A percentile compares a stretch with the other conserved stretches of the same genome.
Conservation (phyloP, 1,140 invertebrate genomes). For the Pentalonia nigronervosa region DNA sequence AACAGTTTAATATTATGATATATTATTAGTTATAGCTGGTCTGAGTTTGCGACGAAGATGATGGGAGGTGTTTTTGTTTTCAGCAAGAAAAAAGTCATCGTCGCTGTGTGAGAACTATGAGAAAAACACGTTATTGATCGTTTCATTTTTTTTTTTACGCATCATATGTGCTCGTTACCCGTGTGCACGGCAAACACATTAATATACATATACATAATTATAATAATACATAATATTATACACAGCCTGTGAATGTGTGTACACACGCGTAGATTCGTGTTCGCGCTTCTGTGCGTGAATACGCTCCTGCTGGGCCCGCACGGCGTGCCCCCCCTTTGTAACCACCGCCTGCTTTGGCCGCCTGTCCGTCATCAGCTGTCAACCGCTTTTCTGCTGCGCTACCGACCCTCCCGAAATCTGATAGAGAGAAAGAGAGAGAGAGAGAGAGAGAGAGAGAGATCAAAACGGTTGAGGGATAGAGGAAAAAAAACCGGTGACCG, state of each 20-base stretch:
- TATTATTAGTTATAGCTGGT: background rate
- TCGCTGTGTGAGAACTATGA: constrained; percentile 16
- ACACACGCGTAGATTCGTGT: constrained; percentile 18
- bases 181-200: background rate
- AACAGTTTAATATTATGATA: background rate
- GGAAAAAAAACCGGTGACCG: constrained; percentile 37
- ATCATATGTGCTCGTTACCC: background rate
- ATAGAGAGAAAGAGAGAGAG: background rate
- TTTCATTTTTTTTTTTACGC: background rate
- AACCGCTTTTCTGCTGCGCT: constrained; percentile 23
- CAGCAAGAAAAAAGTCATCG: background rate
- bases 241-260: background rate
- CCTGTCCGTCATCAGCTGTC: constrained; percentile 42
- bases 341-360: background rate
- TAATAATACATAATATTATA: background rate
- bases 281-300: constrained; percentile 29
- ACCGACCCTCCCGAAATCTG: constrained; percentile 28
- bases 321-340: background rate
- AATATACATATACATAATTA: background rate
- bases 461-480: background rate
- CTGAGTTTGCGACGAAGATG: background rate
- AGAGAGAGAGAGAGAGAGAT: background rate
- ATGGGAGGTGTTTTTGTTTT: background rate
- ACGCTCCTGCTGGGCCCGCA: constrained; percentile 32
- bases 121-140: constrained; percentile 52